Percentiles rank a stretch among this genome's conserved stretches.
phyloP scores from a whole-genome alignment of 2,888 invertebrate genomes.

The Tineola bisselliella region DNA sequence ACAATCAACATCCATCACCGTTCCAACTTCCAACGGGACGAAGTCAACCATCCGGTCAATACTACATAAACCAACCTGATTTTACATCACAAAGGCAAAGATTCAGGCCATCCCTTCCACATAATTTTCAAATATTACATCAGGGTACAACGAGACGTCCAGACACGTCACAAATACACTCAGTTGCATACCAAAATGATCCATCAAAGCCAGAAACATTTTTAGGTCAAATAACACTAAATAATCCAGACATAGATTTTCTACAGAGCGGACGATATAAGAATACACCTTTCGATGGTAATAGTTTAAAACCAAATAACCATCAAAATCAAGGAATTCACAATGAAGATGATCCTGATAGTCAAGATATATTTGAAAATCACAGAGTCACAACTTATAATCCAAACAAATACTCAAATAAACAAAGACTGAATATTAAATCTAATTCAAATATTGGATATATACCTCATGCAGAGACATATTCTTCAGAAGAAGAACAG shows the following conservation, averaged over 20 bases:
- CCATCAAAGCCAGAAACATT: conserved; percentile 72
- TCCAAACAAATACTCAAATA: conserved; percentile 44
- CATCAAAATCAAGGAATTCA: conserved; percentile 44
- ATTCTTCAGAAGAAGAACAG: neutral
- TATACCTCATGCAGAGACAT: neutral
- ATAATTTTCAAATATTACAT: conserved; percentile 54
- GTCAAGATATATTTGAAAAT: conserved; percentile 52
- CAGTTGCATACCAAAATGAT: conserved; percentile 66
- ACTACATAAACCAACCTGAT: conserved; percentile 59
- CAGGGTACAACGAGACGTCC: conserved; percentile 65
- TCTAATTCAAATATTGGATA: conserved; percentile 32
- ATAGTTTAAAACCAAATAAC: conserved; percentile 55
- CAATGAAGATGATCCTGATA: conserved; percentile 50
- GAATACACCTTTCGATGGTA: conserved; percentile 57
- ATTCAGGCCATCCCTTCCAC: conserved; percentile 51
- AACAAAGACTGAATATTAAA: conserved; percentile 47
- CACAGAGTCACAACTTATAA: conserved; percentile 60
- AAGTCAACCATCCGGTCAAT: conserved; percentile 54
- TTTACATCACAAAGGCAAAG: conserved; percentile 46
- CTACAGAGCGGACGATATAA: conserved; percentile 55
- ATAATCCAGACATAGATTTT: conserved; percentile 67
- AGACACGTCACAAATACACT: conserved; percentile 65
- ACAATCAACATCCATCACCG: conserved; percentile 60
- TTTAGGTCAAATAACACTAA: conserved; percentile 70
- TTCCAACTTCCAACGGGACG: conserved; percentile 59